A percentile compares a stretch with the other conserved stretches of the same genome.
These are phyloP conservation scores for Drosophila hamatofila DNA, from an alignment of 2,888 invertebrate genomes.

Conservation along the genomic window DNA sequence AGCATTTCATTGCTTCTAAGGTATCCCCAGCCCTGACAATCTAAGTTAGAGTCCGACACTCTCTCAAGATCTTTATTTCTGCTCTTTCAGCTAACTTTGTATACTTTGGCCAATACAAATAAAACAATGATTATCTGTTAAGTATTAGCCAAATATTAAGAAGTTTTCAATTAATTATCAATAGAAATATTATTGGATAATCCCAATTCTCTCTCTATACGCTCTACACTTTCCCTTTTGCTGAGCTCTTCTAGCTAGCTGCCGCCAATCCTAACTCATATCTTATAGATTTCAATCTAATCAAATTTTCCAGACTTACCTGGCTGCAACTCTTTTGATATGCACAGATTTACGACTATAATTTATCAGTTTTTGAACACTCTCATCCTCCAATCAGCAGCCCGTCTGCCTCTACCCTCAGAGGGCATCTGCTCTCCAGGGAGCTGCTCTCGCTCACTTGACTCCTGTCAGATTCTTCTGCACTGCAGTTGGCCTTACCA, in stretches of 20 bases:
- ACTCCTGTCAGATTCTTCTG: neutral
- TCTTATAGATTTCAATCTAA: neutral
- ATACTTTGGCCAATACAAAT: too few species aligned
- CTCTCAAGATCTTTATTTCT: too few species aligned
- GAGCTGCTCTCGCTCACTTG: too few species aligned
- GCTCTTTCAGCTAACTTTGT: too few species aligned
- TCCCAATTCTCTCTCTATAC: too few species aligned
- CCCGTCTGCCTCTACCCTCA: too few species aligned
- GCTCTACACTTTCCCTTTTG: neutral
- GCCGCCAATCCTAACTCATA: too few species aligned
- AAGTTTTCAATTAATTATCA: neutral
- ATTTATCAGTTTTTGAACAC: slow-evolving; percentile 6
- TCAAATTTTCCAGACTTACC: neutral
- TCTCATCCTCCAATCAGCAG: neutral
- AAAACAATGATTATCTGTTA: neutral
- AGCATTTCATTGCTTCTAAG: too few species aligned
- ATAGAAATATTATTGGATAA: neutral
- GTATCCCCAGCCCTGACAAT: too few species aligned
- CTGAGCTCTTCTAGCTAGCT: neutral
- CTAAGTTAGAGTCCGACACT: too few species aligned
- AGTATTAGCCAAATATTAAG: neutral
- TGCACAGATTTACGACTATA: neutral
- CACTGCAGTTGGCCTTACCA: neutral
- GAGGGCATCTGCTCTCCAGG: neutral
- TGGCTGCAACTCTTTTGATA: neutral